phyloP scores from a whole-genome alignment of 64 coral and sea anemone genomes.

The Porites australiensis region DNA sequence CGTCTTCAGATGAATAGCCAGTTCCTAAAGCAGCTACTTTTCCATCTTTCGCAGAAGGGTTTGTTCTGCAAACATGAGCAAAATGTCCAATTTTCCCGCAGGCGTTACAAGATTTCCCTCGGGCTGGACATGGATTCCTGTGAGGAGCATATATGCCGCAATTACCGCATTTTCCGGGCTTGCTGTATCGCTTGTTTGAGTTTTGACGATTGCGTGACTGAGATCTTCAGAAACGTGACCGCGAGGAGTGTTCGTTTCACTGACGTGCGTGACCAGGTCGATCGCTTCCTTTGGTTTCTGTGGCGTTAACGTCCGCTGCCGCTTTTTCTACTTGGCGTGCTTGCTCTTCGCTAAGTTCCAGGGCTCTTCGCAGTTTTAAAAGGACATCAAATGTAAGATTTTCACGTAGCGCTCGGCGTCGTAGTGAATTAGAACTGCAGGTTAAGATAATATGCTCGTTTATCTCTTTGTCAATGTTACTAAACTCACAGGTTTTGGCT shows the following conservation, averaged over 20 bases:
- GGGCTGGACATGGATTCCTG: too few relatives aligned
- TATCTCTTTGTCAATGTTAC: slow-evolving; percentile 15
- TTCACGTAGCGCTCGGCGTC: slow-evolving; percentile 39
- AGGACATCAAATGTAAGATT: slow-evolving; percentile 16
- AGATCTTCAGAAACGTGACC: background rate
- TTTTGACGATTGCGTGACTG: too few relatives aligned
- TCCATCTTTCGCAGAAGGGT: background rate
- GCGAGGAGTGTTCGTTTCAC: background rate
- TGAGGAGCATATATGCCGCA: too few relatives aligned
- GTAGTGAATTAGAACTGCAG: slow-evolving; percentile 45
- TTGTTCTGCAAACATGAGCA: slow-evolving; percentile 59
- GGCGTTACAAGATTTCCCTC: too few relatives aligned
- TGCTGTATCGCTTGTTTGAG: too few relatives aligned
- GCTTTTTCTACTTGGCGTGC: slow-evolving; percentile 33
- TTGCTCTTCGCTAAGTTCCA: slow-evolving; percentile 32
- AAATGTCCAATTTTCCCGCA: too few relatives aligned
- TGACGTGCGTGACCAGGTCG: background rate
- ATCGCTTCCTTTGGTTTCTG: background rate
- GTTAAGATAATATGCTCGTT: slow-evolving; percentile 51
- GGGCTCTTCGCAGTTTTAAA: slow-evolving; percentile 45
- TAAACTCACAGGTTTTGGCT: slow-evolving; percentile 55
- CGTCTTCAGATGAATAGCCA: background rate
- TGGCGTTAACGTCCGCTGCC: background rate
- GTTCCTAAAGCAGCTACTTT: background rate
- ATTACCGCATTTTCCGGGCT: too few relatives aligned